Evolutionary conservation across 2,113 vertebrate genomes (phyloP).

Genomic region (Myiopsitta monachus): DNA sequence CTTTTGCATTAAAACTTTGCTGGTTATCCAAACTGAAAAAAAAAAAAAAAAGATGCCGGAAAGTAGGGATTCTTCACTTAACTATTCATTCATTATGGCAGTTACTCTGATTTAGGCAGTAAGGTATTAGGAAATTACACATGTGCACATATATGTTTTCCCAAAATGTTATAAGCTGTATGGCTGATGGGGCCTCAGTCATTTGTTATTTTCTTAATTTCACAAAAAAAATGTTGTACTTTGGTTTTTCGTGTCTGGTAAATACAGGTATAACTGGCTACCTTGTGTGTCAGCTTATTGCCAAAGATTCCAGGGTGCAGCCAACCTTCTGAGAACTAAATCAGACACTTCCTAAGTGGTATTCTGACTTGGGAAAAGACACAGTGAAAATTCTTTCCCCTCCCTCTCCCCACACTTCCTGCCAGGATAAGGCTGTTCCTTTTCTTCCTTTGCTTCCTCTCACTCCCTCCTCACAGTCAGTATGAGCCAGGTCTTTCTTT

Average conservation of each 20-base stretch:
- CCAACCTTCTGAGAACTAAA: not conserved
- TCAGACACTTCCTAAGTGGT: not conserved
- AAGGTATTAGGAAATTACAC: not conserved
- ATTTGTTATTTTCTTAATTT: not conserved
- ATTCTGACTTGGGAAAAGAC: not conserved
- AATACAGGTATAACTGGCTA: not conserved
- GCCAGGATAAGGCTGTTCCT: not conserved
- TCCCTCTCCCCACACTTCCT: not conserved
- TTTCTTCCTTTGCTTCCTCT: not conserved
- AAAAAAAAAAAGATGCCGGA: fast-evolving
- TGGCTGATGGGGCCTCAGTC: not conserved
- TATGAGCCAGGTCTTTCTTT: not conserved
- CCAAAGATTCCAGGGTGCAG: not conserved
- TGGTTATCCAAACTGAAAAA: not conserved
- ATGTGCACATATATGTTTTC: not conserved
- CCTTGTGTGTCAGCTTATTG: not conserved
- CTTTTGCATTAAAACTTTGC: not conserved
- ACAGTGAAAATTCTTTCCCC: not conserved
- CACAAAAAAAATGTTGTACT: not conserved
- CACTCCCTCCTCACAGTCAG: not conserved
- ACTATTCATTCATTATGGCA: not conserved
- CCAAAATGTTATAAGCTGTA: not conserved
- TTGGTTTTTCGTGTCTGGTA: not conserved
- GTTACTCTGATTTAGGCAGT: not conserved
- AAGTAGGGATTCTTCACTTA: not conserved